Evolutionary conservation across 2,113 vertebrate species (phyloP).

Genomic region (Pongo abelii): DNA sequence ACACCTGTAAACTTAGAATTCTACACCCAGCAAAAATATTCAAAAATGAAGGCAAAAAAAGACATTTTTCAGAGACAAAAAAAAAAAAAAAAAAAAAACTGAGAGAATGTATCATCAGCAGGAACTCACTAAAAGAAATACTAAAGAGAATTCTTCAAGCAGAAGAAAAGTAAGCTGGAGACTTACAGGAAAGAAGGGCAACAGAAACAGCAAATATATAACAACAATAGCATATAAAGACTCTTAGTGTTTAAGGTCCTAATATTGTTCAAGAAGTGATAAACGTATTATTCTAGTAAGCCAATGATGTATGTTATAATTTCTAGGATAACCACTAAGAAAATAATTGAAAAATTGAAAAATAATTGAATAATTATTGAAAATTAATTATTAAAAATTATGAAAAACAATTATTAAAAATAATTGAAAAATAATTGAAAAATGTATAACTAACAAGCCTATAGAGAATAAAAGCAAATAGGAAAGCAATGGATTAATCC

Average conservation of each 20-base stretch:
- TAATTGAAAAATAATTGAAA: neutral
- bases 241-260: neutral
- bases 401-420: too few relatives aligned
- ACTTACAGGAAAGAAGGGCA: neutral
- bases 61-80: neutral
- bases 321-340: neutral
- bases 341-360: neutral
- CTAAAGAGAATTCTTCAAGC: neutral
- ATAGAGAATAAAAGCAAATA: neutral
- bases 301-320: neutral
- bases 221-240: neutral
- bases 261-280: neutral
- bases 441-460: neutral
- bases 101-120: neutral
- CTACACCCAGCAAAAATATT: neutral
- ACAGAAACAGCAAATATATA: neutral
- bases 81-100: neutral
- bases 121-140: neutral
- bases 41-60: neutral
- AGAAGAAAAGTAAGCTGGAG: neutral
- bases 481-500: neutral
- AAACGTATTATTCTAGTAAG: neutral
- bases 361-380: neutral
- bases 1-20: neutral
- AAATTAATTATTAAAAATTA: too few relatives aligned